phyloP scores from a whole-genome alignment of 2,113 vertebrate genomes.

The Phyllostomus hastatus region DNA sequence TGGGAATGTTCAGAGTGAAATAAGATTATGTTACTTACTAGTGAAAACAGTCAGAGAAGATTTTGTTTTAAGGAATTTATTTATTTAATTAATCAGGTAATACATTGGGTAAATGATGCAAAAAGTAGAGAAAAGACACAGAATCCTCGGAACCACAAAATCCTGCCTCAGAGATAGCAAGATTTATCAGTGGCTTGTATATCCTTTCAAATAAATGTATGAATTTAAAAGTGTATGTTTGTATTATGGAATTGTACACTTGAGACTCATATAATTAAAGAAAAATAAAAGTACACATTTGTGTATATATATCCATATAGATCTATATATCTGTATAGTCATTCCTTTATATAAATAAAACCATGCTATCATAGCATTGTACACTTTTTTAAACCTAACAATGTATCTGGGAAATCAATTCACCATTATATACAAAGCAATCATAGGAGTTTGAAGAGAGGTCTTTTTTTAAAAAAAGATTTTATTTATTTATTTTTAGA shows the following conservation, averaged over 20 bases:
- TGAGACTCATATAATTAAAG: not conserved
- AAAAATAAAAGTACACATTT: not conserved
- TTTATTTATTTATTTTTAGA: too few relatives aligned
- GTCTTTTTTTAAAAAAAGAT: not conserved
- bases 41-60: not conserved
- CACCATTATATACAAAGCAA: not conserved
- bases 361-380: not conserved
- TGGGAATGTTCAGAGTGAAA: not conserved
- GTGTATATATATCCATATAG: not conserved
- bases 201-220: conserved; percentile 11
- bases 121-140: not conserved
- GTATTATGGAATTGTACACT: not conserved
- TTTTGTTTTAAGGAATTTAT: not conserved
- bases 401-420: not conserved
- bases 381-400: not conserved
- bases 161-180: not conserved
- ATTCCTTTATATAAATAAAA: not conserved
- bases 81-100: not conserved
- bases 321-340: not conserved
- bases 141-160: not conserved
- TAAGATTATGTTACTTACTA: not conserved
- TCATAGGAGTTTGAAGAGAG: not conserved
- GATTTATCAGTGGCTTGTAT: not conserved
- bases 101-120: not conserved
- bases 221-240: not conserved